Percentiles rank a stretch among this genome's conserved stretches.
Conservation (phyloP, 1,140 invertebrate genomes). For the Aradophagus sp. region DNA sequence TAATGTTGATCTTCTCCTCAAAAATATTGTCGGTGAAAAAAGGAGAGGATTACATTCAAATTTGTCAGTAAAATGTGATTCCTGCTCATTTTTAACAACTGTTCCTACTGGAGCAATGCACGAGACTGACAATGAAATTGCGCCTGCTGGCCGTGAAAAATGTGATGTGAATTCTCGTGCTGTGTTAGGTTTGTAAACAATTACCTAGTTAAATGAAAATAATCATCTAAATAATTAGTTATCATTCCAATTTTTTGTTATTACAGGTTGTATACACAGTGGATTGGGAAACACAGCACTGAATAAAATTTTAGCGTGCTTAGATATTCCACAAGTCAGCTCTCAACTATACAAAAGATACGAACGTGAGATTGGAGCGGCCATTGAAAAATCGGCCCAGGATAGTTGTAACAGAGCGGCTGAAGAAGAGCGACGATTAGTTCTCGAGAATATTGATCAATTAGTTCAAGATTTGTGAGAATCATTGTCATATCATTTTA, state of each 20-base stretch:
- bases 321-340: constrained; percentile 18
- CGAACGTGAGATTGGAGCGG: constrained; percentile 39
- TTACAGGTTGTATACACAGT: constrained; percentile 27
- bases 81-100: constrained; percentile 2
- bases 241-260: constrained; percentile 7
- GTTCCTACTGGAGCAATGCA: constrained; percentile 21
- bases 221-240: constrained; percentile 2
- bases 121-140: background rate
- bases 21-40: constrained; percentile 24
- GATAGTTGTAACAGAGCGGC: constrained; percentile 33
- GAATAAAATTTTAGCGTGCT: constrained; percentile 40
- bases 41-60: constrained; percentile 16
- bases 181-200: constrained; percentile 13
- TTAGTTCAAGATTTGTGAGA: constrained; percentile 14
- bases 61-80: constrained; percentile 11
- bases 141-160: constrained; percentile 1
- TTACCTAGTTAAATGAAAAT: constrained; percentile 6
- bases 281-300: constrained; percentile 26
- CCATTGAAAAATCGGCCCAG: constrained; percentile 31
- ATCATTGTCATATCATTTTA: background rate
- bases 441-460: constrained; percentile 25
- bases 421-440: constrained; percentile 30
- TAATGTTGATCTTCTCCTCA: constrained; percentile 4
- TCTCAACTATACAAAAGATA: constrained; percentile 30
- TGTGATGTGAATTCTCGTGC: constrained; percentile 12